Base-by-base conservation (phyloP, 2,888 invertebrate species). In the Drosophila kokeensis region DNA sequence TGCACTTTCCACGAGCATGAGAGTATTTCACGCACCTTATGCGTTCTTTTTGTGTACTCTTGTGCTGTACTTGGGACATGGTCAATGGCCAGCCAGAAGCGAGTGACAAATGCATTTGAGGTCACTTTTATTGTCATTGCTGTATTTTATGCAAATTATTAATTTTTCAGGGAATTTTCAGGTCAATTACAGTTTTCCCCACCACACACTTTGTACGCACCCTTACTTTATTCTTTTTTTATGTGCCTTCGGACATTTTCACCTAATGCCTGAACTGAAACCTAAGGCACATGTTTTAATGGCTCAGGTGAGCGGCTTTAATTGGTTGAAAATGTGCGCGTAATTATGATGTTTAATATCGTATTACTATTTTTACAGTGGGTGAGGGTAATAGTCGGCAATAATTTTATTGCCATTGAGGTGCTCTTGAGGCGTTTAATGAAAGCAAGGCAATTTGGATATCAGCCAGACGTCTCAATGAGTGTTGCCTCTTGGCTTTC, bases 151-250 rank as follows among this genome's bases (percentile, higher is more conserved):
- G 92, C 90, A 91, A 91, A 92, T 91, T 87, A 87, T 86, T 83
- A 80, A 90, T 84, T 88, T 91, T 91, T 82, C 91, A 82, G 75
- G 80, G 87, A 91, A 92, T 83, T 91, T 90, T 87, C 82, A 87
- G 82, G 82, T 79, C 87, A 91, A 91, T 90, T 91, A 69, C 62
- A 55, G 48, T 80, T 87, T 79, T 82, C 73, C 64, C 76, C 72
- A 66, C 54, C 68, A 34, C 59, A 15, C 64, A 63, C 45, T 63
- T 65, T 63, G 69, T 69, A 34, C 21, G 66, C 58, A 54, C 48
- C 42, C 64, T 49, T 10, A 24, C 6, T 27, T 54, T 36, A 36
- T n/a, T 52, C 4, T 18, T n/a, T 30, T 52, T 52, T 52, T 32
- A 55, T 68, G 69, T 11, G 55, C 10, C 52, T 58, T 58, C 58